These are phyloP conservation scores for Mya arenaria DNA, from an alignment of 1,140 invertebrate species.

Conservation along the genomic window DNA sequence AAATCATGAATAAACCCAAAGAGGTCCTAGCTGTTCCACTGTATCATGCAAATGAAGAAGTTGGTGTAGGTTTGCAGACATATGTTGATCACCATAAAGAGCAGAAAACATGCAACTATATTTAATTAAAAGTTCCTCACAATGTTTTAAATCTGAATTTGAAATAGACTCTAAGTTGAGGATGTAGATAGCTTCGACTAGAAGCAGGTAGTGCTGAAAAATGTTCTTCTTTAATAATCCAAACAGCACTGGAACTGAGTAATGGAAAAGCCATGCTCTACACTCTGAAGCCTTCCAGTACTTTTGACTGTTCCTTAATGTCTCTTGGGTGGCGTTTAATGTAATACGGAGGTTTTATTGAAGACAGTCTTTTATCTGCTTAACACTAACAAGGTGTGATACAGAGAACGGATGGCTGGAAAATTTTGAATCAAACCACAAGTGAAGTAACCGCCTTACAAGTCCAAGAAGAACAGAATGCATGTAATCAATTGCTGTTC, in stretches of 20 bases:
- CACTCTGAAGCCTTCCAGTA: conserved; percentile 45
- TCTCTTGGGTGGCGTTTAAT: conserved; percentile 30
- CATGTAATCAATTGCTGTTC: conserved; percentile 44
- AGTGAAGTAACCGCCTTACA: not conserved
- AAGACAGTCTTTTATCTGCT: not conserved
- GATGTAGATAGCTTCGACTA: conserved; percentile 43
- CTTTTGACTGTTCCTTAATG: conserved; percentile 31
- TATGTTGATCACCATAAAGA: conserved; percentile 41
- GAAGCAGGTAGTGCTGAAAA: conserved; percentile 36
- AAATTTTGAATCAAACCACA: conserved; percentile 45
- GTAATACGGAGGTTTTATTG: conserved; percentile 32
- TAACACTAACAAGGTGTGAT: not conserved
- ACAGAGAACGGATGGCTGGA: not conserved
- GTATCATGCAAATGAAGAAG: conserved; percentile 29
- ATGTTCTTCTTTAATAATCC: conserved; percentile 1
- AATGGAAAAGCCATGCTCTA: conserved; percentile 37
- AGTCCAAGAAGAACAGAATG: conserved; percentile 38
- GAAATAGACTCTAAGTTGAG: conserved; percentile 27
- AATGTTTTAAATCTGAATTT: not conserved
- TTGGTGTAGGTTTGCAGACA: conserved; percentile 50
- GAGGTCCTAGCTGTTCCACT: conserved; percentile 38
- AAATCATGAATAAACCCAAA: conserved; percentile 47
- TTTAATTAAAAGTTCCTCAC: conserved; percentile 36
- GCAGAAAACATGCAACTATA: conserved; percentile 10
- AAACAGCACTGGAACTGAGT: conserved; percentile 35